Evolutionary conservation across 2,888 invertebrate genomes (phyloP).

Genomic region (Scaptomyza parva): DNA sequence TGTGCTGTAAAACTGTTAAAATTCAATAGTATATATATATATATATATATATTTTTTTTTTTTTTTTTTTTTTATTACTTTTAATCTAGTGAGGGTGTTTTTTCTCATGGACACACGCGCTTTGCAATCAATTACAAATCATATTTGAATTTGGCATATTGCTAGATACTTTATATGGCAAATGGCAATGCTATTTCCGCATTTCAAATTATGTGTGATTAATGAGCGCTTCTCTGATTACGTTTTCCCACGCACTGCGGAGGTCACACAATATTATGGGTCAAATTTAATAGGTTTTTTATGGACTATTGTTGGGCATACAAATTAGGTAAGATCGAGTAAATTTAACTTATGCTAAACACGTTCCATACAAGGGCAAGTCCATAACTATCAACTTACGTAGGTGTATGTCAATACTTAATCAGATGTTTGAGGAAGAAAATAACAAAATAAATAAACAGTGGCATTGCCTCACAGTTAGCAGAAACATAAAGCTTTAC

Average conservation of each 20-base stretch:
- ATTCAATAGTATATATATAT: slow-evolving; percentile 15
- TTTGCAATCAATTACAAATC: slow-evolving; percentile 23
- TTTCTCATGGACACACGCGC: slow-evolving; percentile 19
- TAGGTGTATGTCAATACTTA: not conserved
- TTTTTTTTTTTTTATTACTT: slow-evolving; percentile 5
- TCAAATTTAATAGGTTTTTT: slow-evolving; percentile 7
- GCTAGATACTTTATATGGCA: not conserved
- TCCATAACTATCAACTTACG: slow-evolving; percentile 12
- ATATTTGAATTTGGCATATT: not conserved
- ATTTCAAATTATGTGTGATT: slow-evolving; percentile 19
- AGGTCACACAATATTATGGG: slow-evolving; percentile 21
- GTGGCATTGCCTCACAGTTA: not conserved
- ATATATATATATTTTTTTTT: slow-evolving; percentile 8
- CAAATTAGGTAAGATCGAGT: slow-evolving; percentile 21
- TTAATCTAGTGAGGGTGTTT: slow-evolving; percentile 1
- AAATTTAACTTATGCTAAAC: slow-evolving; percentile 26
- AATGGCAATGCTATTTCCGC: slow-evolving; percentile 13
- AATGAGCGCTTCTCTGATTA: slow-evolving; percentile 24
- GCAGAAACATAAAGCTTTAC: too few relatives aligned
- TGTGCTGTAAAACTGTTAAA: slow-evolving; percentile 31
- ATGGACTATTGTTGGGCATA: slow-evolving; percentile 1
- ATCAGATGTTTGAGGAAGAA: slow-evolving; percentile 30
- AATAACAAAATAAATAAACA: not conserved
- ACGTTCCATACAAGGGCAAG: slow-evolving; percentile 40
- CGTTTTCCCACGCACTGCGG: slow-evolving; percentile 45